These are phyloP conservation scores for Eupeodes latifasciatus DNA, from an alignment of 2,888 invertebrate genomes.

Conservation along the genomic window DNA sequence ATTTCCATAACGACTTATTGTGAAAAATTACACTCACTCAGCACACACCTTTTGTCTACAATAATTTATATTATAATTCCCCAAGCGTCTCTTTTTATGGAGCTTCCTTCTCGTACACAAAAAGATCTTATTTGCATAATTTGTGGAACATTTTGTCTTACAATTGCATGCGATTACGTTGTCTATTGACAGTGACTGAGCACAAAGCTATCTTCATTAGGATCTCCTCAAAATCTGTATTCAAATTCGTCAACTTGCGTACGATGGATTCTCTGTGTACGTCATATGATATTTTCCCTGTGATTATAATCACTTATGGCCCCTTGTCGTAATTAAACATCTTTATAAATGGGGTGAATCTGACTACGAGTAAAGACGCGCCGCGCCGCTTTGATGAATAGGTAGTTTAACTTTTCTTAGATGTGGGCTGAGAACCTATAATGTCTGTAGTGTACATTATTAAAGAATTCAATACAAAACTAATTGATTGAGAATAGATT, in stretches of 20 bases:
- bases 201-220: not conserved
- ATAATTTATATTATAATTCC: conserved; percentile 1
- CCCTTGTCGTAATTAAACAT: not conserved
- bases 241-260: not conserved
- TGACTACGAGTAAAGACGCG: too few species aligned
- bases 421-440: not conserved
- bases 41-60: not conserved
- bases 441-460: not conserved
- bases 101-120: not conserved
- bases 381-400: too few species aligned
- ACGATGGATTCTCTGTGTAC: not conserved
- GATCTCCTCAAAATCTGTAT: not conserved
- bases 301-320: not conserved
- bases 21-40: not conserved
- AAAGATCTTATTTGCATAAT: not conserved
- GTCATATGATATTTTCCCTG: not conserved
- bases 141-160: conserved; percentile 7
- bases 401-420: not conserved
- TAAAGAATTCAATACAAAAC: not conserved
- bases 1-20: not conserved
- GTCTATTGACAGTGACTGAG: not conserved
- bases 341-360: not conserved
- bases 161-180: not conserved
- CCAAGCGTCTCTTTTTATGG: not conserved
- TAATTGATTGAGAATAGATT: not conserved